These are phyloP conservation scores for Hemicordylus capensis DNA, from an alignment of 2,113 vertebrate genomes.

Conservation along the genomic window DNA sequence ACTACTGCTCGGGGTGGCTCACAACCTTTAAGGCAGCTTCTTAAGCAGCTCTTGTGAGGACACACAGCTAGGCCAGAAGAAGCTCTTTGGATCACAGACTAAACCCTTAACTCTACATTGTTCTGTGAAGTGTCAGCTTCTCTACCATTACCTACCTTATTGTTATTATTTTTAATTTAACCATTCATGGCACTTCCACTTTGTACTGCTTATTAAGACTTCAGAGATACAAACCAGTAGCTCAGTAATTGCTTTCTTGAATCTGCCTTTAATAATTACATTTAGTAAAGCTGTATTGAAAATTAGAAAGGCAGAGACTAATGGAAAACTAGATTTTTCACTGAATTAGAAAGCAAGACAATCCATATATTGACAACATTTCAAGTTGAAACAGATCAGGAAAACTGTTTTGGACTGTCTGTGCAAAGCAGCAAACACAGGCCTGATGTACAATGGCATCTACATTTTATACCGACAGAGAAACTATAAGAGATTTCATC, in stretches of 20 bases:
- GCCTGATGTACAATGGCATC: slow-evolving; percentile 86
- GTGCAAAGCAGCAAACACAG: slow-evolving; percentile 83
- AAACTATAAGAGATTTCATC: slow-evolving; percentile 82
- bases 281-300: slow-evolving; percentile 88
- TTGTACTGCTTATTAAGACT: slow-evolving; percentile 93
- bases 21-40: no score
- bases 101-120: not conserved
- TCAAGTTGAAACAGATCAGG: slow-evolving; percentile 95
- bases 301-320: slow-evolving; percentile 93
- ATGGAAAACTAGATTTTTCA: slow-evolving; percentile 99
- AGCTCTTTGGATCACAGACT: not conserved
- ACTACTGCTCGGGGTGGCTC: no score
- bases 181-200: slow-evolving; percentile 72
- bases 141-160: not conserved
- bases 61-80: not conserved
- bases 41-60: no score
- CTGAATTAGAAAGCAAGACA: slow-evolving; percentile 94
- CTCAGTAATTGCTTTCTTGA: slow-evolving; percentile 98
- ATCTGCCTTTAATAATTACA: slow-evolving; percentile 99
- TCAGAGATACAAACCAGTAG: slow-evolving; percentile 92
- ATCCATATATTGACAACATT: slow-evolving; percentile 99
- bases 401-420: slow-evolving; percentile 97
- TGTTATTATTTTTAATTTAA: slow-evolving; percentile 50
- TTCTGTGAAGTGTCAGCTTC: not conserved
- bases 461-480: slow-evolving; percentile 75